Conservation (phyloP, 2,797 vertebrate genomes). For the Cyprinodon diabolis region DNA sequence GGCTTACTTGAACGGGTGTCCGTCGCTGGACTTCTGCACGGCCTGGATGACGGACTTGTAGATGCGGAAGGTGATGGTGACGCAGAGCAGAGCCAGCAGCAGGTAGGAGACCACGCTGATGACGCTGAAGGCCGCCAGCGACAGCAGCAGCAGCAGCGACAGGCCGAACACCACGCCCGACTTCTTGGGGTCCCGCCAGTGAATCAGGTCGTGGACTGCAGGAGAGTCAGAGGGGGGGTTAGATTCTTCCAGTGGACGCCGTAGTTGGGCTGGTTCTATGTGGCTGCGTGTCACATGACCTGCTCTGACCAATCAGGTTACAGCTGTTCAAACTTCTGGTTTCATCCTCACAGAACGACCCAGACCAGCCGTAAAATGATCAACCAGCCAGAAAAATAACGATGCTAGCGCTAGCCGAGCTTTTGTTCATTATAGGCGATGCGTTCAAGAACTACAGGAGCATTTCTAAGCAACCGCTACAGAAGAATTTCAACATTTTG, state of each 20-base stretch:
- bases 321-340: neutral
- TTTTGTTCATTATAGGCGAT: neutral
- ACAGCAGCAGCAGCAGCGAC: conserved; percentile 88
- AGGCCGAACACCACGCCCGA: conserved; percentile 88
- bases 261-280: neutral
- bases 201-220: conserved; percentile 88
- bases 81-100: conserved; percentile 89
- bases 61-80: conserved; percentile 94
- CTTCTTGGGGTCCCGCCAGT: conserved; percentile 93
- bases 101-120: conserved; percentile 92
- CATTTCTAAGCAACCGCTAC: neutral
- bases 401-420: neutral
- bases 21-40: conserved; percentile 90
- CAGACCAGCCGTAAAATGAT: neutral
- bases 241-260: neutral
- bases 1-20: conserved; percentile 93
- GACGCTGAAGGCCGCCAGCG: conserved; percentile 92
- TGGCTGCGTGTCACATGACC: neutral
- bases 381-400: neutral
- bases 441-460: neutral
- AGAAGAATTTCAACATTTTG: neutral
- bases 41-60: conserved; percentile 94
- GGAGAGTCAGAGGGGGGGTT: neutral
- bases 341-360: neutral
- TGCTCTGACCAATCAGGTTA: neutral